Percentiles rank a stretch among this genome's conserved stretches.
phyloP scores from a whole-genome alignment of 1,140 invertebrate genomes.

The Drosophila ohnishii region DNA sequence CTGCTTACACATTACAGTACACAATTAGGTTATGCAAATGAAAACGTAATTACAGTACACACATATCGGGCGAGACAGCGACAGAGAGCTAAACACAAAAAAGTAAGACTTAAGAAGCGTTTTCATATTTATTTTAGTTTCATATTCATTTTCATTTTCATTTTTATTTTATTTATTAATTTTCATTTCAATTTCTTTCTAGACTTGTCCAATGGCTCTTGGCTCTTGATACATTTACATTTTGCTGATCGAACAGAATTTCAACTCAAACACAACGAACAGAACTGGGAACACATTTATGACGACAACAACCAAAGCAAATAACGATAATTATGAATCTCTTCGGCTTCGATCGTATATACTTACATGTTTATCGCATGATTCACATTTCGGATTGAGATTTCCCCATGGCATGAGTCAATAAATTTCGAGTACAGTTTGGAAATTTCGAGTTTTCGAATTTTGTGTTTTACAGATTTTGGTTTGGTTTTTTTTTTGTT shows the following conservation, averaged over 20 bases:
- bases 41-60: constrained; percentile 61
- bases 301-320: constrained; percentile 80
- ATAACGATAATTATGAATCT: constrained; percentile 76
- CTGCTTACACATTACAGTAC: constrained; percentile 81
- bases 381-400: constrained; percentile 65
- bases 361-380: constrained; percentile 66
- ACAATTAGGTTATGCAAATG: constrained; percentile 66
- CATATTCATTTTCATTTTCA: neutral
- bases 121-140: constrained; percentile 22
- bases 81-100: constrained; percentile 64
- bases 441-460: constrained; percentile 50
- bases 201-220: constrained; percentile 30
- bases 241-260: constrained; percentile 57
- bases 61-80: constrained; percentile 63
- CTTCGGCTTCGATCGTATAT: constrained; percentile 51
- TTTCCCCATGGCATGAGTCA: constrained; percentile 66
- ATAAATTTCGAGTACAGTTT: constrained; percentile 70
- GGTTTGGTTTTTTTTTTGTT: constrained; percentile 41
- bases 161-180: neutral
- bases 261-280: constrained; percentile 76
- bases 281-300: constrained; percentile 75
- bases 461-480: constrained; percentile 60
- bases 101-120: constrained; percentile 35
- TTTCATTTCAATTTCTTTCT: neutral
- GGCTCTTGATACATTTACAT: constrained; percentile 30